Percentiles rank a stretch among this genome's conserved stretches.
Conservation (phyloP, 2,797 vertebrate genomes). For the Neomorphus geoffroyi region DNA sequence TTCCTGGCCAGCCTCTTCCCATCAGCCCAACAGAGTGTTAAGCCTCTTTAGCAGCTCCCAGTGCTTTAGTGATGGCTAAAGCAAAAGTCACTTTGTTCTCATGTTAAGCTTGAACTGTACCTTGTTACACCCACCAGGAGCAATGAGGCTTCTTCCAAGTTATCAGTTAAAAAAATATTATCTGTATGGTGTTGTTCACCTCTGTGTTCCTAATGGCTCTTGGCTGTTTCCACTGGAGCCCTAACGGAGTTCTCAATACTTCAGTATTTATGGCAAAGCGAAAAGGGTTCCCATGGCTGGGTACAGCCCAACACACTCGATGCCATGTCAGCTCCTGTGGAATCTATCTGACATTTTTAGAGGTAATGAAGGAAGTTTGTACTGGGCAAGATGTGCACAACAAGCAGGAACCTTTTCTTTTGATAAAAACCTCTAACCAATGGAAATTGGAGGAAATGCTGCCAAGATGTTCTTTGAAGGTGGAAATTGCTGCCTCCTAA, state of each 20-base stretch:
- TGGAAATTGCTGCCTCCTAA: slow-evolving; percentile 29
- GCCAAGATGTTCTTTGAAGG: not conserved
- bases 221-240: not conserved
- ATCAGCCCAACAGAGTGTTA: not conserved
- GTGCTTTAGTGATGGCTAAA: not conserved
- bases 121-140: not conserved
- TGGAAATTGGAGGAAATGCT: not conserved
- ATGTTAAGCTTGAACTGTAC: not conserved
- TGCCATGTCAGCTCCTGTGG: not conserved
- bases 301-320: not conserved
- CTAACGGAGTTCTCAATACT: not conserved
- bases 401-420: not conserved
- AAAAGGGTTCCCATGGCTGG: fast-evolving
- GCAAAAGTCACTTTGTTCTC: not conserved
- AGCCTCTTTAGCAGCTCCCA: not conserved
- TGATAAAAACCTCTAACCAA: not conserved
- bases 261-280: not conserved
- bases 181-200: not conserved
- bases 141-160: not conserved
- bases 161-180: not conserved
- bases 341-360: slow-evolving; percentile 15
- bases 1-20: not conserved
- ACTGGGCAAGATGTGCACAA: not conserved
- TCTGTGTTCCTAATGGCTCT: not conserved
- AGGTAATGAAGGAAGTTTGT: not conserved